Percentiles rank a stretch among this genome's conserved stretches.
Conservation (phyloP, 1,140 invertebrate species). For the Colletes gigas region DNA sequence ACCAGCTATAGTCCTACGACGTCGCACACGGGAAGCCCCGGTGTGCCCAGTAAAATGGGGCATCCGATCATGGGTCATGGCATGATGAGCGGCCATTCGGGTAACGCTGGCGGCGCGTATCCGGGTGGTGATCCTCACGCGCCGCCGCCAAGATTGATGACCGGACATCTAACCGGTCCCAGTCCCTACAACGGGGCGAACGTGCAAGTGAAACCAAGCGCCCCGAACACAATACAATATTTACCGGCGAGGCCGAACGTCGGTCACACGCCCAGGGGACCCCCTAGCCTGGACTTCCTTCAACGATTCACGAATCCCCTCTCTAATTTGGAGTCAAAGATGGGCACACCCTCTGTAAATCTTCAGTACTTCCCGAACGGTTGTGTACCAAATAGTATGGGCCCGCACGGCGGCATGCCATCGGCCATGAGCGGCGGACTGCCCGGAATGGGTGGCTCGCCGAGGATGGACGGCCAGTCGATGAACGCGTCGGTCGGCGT, state of each 20-base stretch:
- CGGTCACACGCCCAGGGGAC: conserved; percentile 86
- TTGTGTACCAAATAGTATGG: conserved; percentile 76
- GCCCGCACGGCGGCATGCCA: conserved; percentile 75
- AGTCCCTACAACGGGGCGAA: conserved; percentile 90
- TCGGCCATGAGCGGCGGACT: conserved; percentile 77
- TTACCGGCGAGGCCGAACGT: conserved; percentile 93
- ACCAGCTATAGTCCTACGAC: conserved; percentile 78
- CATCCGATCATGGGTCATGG: conserved; percentile 79
- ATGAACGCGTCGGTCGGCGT: conserved; percentile 69
- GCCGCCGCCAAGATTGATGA: conserved; percentile 77
- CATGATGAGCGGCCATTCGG: conserved; percentile 82
- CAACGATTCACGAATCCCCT: conserved; percentile 92
- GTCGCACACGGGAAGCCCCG: conserved; percentile 77
- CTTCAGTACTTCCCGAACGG: conserved; percentile 88
- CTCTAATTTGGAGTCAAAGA: conserved; percentile 87
- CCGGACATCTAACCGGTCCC: conserved; percentile 80
- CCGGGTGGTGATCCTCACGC: conserved; percentile 71
- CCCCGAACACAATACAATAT: conserved; percentile 99
- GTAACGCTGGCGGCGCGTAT: conserved; percentile 81
- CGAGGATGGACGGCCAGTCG: conserved; percentile 72
- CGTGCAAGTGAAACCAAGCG: conserved; percentile 96
- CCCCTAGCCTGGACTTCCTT: conserved; percentile 95
- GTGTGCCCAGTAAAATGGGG: conserved; percentile 76
- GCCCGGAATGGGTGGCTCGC: conserved; percentile 69
- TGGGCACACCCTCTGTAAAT: conserved; percentile 84